Base-by-base conservation (phyloP, 1,140 invertebrate species). In the Pogonognathellus flavescens region DNA sequence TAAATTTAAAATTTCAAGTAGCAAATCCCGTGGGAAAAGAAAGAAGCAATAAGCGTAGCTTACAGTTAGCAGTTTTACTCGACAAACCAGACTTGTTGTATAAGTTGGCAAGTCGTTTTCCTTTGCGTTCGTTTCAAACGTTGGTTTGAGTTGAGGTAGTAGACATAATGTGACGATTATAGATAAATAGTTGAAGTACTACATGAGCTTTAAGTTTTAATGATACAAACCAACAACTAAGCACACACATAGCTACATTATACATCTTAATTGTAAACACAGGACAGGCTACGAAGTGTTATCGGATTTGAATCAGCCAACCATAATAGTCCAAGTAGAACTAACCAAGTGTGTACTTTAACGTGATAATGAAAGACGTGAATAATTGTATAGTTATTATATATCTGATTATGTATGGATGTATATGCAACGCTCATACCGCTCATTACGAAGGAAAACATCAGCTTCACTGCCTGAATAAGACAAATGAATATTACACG, bases 151-250 rank as follows among this genome's bases (percentile, higher is more conserved):
- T 60, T 66, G 25, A 66, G 62, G 14, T 10, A 66, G 62, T 41
- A 41, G 14, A 66, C 22, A 25, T 25, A 66, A 66, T 66, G 20
- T 66, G 62, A 14, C 20, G 13, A 66, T 66, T 66, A 31, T 66
- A 31, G 31, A 41, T 13, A 66, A 25, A 66, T 66, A 66, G 62
- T 66, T 66, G 62, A 25, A 66, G 14, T 25, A 66, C 62, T 66
- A 66, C 62, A 66, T 66, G 62, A 66, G 62, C 62, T 66, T 66
- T 66, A 66, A 66, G 62, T 31, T 66, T 66, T 66, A 66, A 66
- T 66, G 62, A 25, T 66, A 66, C 62, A 66, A 66, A 11, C 25
- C 22, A 66, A 66, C 62, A 66, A n/a, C 70, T 14, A 76, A 49
- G 41, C 49, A 31, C 31, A 41, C 31, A 41, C 31, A 41, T 6